Percentiles rank a stretch among this genome's conserved stretches.
These are phyloP conservation scores for Dendronephthya gigantea DNA, from an alignment of 64 coral and sea anemone species.

Conservation along the genomic window DNA sequence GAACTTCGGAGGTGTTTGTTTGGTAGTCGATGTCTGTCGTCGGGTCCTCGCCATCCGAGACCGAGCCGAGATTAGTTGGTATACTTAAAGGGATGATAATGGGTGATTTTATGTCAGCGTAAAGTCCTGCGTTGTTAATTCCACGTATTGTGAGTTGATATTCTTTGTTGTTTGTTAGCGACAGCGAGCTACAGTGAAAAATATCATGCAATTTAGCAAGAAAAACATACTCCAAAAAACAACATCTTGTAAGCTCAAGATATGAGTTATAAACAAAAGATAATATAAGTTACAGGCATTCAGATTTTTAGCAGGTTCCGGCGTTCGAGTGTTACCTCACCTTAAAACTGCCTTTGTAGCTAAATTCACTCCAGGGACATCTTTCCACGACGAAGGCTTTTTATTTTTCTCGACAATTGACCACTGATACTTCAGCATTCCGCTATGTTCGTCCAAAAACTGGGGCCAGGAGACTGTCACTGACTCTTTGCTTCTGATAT, in stretches of 20 bases:
- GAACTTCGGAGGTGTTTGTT: slow-evolving; percentile 12
- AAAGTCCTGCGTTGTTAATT: not conserved
- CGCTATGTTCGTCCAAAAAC: not conserved
- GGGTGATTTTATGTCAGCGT: not conserved
- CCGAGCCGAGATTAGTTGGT: not conserved
- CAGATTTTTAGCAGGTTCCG: too few species aligned
- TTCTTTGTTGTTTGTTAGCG: not conserved
- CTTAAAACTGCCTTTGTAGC: not conserved
- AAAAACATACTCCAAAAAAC: too few species aligned
- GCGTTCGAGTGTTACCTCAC: not conserved
- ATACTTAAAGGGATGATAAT: not conserved
- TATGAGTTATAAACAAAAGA: too few species aligned
- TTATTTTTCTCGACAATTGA: not conserved
- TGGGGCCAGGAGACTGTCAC: not conserved
- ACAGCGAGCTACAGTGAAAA: not conserved
- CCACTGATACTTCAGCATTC: slow-evolving; percentile 17
- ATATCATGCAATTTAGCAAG: not conserved
- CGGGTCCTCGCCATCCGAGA: not conserved
- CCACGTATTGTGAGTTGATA: not conserved
- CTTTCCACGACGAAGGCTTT: not conserved
- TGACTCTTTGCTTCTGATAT: not conserved
- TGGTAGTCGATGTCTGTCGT: not conserved
- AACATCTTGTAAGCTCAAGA: too few species aligned
- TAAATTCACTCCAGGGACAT: not conserved
- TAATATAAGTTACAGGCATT: too few species aligned